These are phyloP conservation scores for Actinemys pallida DNA, from an alignment of 2,113 vertebrate genomes.

Conservation along the genomic window DNA sequence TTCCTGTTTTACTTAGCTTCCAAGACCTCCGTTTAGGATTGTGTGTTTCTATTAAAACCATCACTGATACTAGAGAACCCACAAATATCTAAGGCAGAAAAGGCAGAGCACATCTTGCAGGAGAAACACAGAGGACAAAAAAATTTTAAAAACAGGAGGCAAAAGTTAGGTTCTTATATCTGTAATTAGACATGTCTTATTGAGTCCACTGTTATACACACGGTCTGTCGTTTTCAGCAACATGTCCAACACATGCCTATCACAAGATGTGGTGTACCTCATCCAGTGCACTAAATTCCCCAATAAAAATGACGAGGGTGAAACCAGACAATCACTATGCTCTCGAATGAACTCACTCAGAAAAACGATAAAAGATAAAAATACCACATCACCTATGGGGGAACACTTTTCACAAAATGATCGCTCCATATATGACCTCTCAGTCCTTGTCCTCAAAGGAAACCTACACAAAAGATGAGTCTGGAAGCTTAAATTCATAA, in stretches of 20 bases:
- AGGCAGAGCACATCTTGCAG: not conserved
- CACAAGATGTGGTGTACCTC: not conserved
- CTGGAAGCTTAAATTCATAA: not conserved
- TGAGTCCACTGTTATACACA: not conserved
- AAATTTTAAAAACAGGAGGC: not conserved
- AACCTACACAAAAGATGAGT: not conserved
- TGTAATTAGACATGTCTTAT: not conserved
- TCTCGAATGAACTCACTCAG: not conserved
- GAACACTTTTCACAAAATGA: not conserved
- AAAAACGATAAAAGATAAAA: not conserved
- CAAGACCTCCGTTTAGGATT: not conserved
- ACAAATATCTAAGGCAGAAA: not conserved
- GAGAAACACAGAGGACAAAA: not conserved
- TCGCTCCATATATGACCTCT: not conserved
- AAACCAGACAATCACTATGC: not conserved
- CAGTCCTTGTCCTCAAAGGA: not conserved
- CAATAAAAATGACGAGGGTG: not conserved
- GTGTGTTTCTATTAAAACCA: not conserved
- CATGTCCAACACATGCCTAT: not conserved
- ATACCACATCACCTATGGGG: no score
- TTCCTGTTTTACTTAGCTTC: not conserved
- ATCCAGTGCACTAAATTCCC: not conserved
- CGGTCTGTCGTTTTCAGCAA: not conserved
- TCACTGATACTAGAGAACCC: not conserved
- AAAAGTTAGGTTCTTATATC: not conserved